phyloP scores from a whole-genome alignment of 2,888 invertebrate species.

The Cephus spinipes region DNA sequence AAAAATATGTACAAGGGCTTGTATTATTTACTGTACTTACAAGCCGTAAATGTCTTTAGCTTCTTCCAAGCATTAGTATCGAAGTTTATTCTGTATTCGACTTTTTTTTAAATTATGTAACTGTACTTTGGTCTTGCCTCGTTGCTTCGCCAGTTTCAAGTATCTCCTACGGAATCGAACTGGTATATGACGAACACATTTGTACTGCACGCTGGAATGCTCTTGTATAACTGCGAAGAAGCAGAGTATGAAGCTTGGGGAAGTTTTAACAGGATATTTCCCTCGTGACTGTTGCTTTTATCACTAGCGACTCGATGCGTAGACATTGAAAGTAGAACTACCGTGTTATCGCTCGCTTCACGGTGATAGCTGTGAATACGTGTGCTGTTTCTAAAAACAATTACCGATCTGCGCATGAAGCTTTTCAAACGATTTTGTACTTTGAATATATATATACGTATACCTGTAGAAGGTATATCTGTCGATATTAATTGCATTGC shows the following conservation, averaged over 20 bases:
- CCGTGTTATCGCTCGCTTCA: background rate
- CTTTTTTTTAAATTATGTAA: background rate
- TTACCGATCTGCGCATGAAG: background rate
- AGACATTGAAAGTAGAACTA: background rate
- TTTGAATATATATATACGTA: background rate
- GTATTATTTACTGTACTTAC: background rate
- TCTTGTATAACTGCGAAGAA: background rate
- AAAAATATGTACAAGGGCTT: background rate
- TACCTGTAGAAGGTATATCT: background rate
- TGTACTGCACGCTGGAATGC: background rate
- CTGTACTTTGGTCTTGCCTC: background rate
- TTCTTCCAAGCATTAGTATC: background rate
- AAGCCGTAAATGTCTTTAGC: background rate
- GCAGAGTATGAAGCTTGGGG: background rate
- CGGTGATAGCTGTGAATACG: background rate
- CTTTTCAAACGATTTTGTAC: background rate
- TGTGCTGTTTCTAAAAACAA: background rate
- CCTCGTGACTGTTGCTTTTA: background rate
- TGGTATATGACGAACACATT: background rate
- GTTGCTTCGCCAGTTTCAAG: background rate
- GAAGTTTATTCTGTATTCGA: background rate
- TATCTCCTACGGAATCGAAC: background rate
- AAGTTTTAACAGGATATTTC: background rate
- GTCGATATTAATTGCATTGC: background rate
- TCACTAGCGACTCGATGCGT: background rate